These are phyloP conservation scores for Didymodactylos carnosus DNA, from an alignment of 2,888 invertebrate genomes.

Conservation along the genomic window DNA sequence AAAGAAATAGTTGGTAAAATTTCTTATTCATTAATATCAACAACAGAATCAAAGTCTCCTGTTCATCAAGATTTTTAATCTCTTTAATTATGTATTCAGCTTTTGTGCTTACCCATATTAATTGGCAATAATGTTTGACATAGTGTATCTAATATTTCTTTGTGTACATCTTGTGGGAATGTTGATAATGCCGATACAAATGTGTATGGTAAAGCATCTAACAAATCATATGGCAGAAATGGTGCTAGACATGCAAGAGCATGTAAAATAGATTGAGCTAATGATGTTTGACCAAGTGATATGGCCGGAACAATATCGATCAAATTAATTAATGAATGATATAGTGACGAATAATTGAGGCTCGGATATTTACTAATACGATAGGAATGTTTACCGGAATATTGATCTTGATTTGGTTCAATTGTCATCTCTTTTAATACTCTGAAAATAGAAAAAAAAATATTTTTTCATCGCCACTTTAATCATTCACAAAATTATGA, in stretches of 20 bases:
- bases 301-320: slow-evolving; percentile 81
- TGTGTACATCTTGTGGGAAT: slow-evolving; percentile 68
- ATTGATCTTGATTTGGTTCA: not conserved
- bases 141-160: slow-evolving; percentile 75
- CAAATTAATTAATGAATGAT: slow-evolving; percentile 65
- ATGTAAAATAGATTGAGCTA: slow-evolving; percentile 77
- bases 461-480: slow-evolving; percentile 2
- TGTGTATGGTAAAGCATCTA: slow-evolving; percentile 80
- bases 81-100: not conserved
- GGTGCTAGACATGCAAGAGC: slow-evolving; percentile 81
- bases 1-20: too few relatives aligned
- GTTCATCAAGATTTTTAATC: not conserved
- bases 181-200: slow-evolving; percentile 80
- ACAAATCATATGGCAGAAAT: slow-evolving; percentile 80
- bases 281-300: slow-evolving; percentile 44
- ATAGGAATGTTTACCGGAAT: slow-evolving; percentile 26
- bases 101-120: slow-evolving; percentile 45
- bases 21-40: too few relatives aligned
- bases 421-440: not conserved
- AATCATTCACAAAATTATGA: too few relatives aligned
- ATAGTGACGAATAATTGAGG: slow-evolving; percentile 83
- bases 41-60: too few relatives aligned
- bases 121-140: slow-evolving; percentile 89
- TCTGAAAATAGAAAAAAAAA: not conserved
- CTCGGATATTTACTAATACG: slow-evolving; percentile 80